Percentiles rank a stretch among this genome's conserved stretches.
phyloP scores from a whole-genome alignment of 30 jellyfish, hydroid and myxozoan species.

The Cassiopea andromeda region DNA sequence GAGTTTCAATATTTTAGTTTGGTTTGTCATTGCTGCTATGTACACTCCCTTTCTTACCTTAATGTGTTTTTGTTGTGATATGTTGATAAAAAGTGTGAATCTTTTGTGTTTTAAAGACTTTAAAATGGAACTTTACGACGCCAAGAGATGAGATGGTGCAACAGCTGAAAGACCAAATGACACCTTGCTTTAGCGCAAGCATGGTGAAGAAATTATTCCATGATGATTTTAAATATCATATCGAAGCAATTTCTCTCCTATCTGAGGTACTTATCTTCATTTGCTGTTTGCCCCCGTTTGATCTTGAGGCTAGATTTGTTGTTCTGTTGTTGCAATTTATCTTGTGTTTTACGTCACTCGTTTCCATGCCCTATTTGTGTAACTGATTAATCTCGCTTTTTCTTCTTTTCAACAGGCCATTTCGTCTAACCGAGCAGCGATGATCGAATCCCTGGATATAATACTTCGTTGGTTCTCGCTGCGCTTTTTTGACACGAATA shows the following conservation, averaged over 20 bases:
- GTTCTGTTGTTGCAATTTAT: not conserved
- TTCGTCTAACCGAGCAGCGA: constrained; percentile 74
- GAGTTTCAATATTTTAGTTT: too few relatives aligned
- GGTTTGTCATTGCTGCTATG: too few relatives aligned
- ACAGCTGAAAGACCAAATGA: constrained; percentile 93
- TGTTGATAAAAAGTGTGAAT: not conserved
- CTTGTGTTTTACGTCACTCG: not conserved
- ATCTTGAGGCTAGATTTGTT: too few relatives aligned
- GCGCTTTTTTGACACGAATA: constrained; percentile 91
- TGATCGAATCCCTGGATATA: constrained; percentile 87
- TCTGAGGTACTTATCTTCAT: constrained; percentile 20
- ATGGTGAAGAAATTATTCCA: constrained; percentile 82
- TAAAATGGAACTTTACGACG: constrained; percentile 90
- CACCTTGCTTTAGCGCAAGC: constrained; percentile 90
- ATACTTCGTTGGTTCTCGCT: constrained; percentile 88
- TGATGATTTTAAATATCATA: constrained; percentile 84
- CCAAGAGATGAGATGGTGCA: constrained; percentile 95
- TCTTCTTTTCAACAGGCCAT: constrained; percentile 35
- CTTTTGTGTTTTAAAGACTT: constrained; percentile 46
- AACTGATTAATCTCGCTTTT: not conserved
- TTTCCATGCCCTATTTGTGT: not conserved
- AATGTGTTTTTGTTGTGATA: not conserved
- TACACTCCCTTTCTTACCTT: not conserved
- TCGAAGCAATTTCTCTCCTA: constrained; percentile 82
- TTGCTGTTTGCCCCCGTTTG: too few relatives aligned